Base-by-base conservation (phyloP, 2,797 vertebrate genomes). In the Microtus agrestis region DNA sequence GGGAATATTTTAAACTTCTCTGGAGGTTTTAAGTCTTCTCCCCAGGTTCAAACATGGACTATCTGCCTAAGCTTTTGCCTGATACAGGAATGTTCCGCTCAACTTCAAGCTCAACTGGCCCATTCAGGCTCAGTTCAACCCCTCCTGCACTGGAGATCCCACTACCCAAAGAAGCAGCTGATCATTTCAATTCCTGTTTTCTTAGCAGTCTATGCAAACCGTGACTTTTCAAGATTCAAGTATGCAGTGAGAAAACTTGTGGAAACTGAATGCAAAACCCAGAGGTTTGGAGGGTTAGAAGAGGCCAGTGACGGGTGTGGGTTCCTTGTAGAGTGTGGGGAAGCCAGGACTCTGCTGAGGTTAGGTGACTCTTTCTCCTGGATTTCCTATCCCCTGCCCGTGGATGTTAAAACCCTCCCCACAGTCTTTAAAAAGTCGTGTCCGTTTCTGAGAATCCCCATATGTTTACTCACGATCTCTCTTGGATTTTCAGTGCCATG, bases 1-100 rank as follows among this genome's bases (percentile, higher is more conserved):
- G 69, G 71, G 80, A 67, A 67, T 78, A 93, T 91, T 93, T 91
- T 85, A 59, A 96, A 95, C 80, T 63, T 93, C 59, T 85, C 79
- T 88, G 48, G 25, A 94, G 94, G 85, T 96, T 96, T 88, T 48
- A 92, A 78, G 74, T 40, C 25, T 71, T 80, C 43, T 40, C 23
- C n/a, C 25, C 51, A 87, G 6, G 27, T 85, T 94, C 73, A 90
- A 69, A 43, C 2, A 0, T 46, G 17, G 10, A 34, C n/a, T 34
- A 19, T 69, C 77, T 63, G n/a, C 63, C 82, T 78, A 91, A 59
- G 69, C 46, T 92, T 80, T 71, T 79, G 43, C 43, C 78, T 34
- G 51, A 59, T 31, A 21, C 1, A 11, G 27, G 46, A 85, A 46
- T 63, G 63, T 15, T 51, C 29, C 9, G 5, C 19, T 56, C 48